These are phyloP conservation scores for Drosophila flavopinicola DNA, from an alignment of 2,888 invertebrate species.

Conservation along the genomic window DNA sequence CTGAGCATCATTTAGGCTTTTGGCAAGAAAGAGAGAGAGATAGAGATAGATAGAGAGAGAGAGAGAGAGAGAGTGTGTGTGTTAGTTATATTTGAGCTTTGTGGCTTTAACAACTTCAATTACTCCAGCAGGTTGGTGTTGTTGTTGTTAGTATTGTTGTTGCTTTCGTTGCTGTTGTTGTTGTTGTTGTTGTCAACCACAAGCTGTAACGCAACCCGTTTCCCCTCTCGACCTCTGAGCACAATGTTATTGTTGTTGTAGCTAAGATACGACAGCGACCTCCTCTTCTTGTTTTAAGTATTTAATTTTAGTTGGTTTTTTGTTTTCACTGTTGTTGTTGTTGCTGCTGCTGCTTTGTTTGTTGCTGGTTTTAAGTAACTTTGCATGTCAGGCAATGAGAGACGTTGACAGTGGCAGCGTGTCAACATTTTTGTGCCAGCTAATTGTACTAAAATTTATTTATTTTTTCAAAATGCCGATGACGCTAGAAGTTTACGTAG, in stretches of 20 bases:
- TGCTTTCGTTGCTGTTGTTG: background rate
- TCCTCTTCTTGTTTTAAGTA: constrained; percentile 55
- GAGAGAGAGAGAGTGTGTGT: background rate
- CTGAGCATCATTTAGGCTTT: constrained; percentile 36
- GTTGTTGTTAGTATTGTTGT: background rate
- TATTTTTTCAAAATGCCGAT: constrained; percentile 56
- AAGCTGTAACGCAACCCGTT: constrained; percentile 41
- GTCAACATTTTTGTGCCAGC: constrained; percentile 70
- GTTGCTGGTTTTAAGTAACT: constrained; percentile 69
- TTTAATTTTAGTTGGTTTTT: constrained; percentile 26
- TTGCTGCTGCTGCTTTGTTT: constrained; percentile 12
- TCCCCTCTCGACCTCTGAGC: constrained; percentile 37
- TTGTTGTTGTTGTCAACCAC: constrained; percentile 18
- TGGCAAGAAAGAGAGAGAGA: constrained; percentile 13
- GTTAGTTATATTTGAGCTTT: constrained; percentile 5
- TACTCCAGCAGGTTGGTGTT: constrained; percentile 19
- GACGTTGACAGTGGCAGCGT: constrained; percentile 49
- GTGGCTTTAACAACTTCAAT: constrained; percentile 35
- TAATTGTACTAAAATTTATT: constrained; percentile 73
- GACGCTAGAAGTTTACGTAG: constrained; percentile 40
- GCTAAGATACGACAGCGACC: constrained; percentile 50
- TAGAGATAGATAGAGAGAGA: constrained; percentile 21
- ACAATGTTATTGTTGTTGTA: constrained; percentile 39
- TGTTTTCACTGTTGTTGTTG: constrained; percentile 13
- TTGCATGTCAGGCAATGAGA: constrained; percentile 69